Percentiles rank a stretch among this genome's conserved stretches.
Evolutionary conservation across 2,888 invertebrate genomes (phyloP).

Genomic region (Orthonevra nobilis): DNA sequence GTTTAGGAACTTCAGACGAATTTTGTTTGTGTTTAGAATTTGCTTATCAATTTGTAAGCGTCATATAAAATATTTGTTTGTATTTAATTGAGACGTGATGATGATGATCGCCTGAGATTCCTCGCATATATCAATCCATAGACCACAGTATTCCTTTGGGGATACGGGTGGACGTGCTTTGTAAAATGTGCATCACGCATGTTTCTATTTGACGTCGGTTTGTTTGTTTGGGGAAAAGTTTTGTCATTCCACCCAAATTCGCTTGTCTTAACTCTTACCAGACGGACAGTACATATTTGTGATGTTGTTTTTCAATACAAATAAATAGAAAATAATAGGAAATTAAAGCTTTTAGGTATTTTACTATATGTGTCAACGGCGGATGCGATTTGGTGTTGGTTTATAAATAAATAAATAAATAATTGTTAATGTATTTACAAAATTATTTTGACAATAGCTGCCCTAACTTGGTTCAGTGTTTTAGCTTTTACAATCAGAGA

Average conservation of each 20-base stretch:
- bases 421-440: no score
- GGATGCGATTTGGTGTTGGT: slow-evolving; percentile 39
- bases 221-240: slow-evolving; percentile 71
- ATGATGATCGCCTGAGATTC: slow-evolving; percentile 23
- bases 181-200: slow-evolving; percentile 35
- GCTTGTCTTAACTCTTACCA: slow-evolving; percentile 35
- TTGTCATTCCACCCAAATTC: slow-evolving; percentile 63
- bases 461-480: no score
- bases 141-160: slow-evolving; percentile 26
- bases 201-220: slow-evolving; percentile 52
- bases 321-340: slow-evolving; percentile 53
- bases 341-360: slow-evolving; percentile 73
- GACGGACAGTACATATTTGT: slow-evolving; percentile 55
- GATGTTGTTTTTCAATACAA: slow-evolving; percentile 68
- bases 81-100: slow-evolving; percentile 73
- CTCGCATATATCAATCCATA: slow-evolving; percentile 4
- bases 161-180: slow-evolving; percentile 26
- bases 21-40: slow-evolving; percentile 67
- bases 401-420: no score
- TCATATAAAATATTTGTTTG: slow-evolving; percentile 69
- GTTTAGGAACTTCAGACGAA: slow-evolving; percentile 30
- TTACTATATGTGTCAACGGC: slow-evolving; percentile 66
- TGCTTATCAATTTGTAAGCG: slow-evolving; percentile 71
- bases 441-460: no score
- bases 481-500: no score